Evolutionary conservation across 2,113 vertebrate genomes (phyloP).

Genomic region (Neodon shergylaensis): DNA sequence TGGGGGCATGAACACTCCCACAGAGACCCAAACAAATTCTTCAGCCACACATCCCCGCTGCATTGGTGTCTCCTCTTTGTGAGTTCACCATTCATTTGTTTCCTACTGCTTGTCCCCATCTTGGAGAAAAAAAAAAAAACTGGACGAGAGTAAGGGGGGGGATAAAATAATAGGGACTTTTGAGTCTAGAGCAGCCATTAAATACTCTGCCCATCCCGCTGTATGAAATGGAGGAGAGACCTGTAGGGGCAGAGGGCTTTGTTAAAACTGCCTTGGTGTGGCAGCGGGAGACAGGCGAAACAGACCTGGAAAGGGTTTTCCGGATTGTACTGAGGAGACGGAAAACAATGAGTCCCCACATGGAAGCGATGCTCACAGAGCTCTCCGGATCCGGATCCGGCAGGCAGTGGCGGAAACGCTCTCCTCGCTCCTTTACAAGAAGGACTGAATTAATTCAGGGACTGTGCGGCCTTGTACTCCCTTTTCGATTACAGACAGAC

Average conservation of each 20-base stretch:
- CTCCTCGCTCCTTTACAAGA: not conserved
- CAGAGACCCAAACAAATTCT: not conserved
- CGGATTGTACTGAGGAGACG: conserved; percentile 57
- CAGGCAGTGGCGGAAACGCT: not conserved
- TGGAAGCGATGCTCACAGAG: not conserved
- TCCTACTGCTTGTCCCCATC: conserved; percentile 60
- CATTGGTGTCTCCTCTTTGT: conserved; percentile 66
- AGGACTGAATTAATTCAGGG: conserved; percentile 34
- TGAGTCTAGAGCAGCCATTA: conserved; percentile 71
- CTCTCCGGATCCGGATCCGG: not conserved
- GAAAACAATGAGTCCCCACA: conserved; percentile 19
- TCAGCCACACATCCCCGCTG: not conserved
- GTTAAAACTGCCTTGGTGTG: conserved; percentile 78
- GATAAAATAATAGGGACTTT: conserved; percentile 77
- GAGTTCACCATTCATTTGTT: conserved; percentile 75
- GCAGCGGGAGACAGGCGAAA: conserved; percentile 63
- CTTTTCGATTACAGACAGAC: conserved; percentile 76
- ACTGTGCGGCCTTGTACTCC: conserved; percentile 56
- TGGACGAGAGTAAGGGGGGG: conserved; percentile 49
- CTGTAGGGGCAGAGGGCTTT: conserved; percentile 69
- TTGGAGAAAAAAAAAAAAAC: conserved; percentile 12
- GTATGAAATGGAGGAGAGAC: conserved; percentile 62
- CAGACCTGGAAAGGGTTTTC: conserved; percentile 43
- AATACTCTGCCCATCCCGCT: conserved; percentile 79
- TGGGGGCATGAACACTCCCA: too few species aligned